A percentile compares a stretch with the other conserved stretches of the same genome.
phyloP scores from a whole-genome alignment of 2,888 invertebrate genomes.

The Agonopterix alstromeriana region DNA sequence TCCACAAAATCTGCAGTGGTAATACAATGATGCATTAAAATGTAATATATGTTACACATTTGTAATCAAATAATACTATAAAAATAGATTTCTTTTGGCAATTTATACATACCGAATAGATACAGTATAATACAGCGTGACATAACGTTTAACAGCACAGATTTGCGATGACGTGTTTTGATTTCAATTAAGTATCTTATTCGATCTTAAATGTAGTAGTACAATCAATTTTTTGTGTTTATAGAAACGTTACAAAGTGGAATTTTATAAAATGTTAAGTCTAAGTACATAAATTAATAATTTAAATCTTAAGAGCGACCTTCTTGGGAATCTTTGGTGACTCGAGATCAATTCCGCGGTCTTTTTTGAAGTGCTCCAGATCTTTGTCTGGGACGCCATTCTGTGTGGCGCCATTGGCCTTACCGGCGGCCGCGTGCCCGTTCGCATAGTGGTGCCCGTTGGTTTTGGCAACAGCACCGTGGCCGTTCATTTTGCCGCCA shows the following conservation, averaged over 20 bases:
- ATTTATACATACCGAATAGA: constrained; percentile 41
- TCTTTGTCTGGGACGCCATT: constrained; percentile 18
- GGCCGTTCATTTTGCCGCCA: constrained; percentile 26
- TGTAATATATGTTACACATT: constrained; percentile 24
- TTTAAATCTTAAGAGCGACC: constrained; percentile 64
- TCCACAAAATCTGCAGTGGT: constrained; percentile 21
- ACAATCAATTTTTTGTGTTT: constrained; percentile 38
- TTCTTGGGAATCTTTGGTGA: constrained; percentile 70
- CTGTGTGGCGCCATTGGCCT: constrained; percentile 19
- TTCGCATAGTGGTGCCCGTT: constrained; percentile 23
- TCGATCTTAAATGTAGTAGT: constrained; percentile 26
- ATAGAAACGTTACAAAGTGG: constrained; percentile 53
- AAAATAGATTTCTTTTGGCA: constrained; percentile 73
- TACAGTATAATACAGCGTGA: constrained; percentile 5
- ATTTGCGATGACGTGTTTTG: not conserved
- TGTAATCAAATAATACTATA: constrained; percentile 58
- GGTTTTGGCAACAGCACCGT: constrained; percentile 19
- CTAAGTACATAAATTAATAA: constrained; percentile 32
- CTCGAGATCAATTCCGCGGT: constrained; percentile 49
- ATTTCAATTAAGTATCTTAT: constrained; percentile 11
- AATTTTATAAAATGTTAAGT: constrained; percentile 52
- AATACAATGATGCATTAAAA: constrained; percentile 11
- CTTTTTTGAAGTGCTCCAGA: constrained; percentile 34
- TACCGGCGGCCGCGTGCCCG: constrained; percentile 14
- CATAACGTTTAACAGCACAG: not conserved